A percentile compares a stretch with the other conserved stretches of the same genome.
Conservation (phyloP, 2,888 invertebrate genomes). For the Mimas tiliae region DNA sequence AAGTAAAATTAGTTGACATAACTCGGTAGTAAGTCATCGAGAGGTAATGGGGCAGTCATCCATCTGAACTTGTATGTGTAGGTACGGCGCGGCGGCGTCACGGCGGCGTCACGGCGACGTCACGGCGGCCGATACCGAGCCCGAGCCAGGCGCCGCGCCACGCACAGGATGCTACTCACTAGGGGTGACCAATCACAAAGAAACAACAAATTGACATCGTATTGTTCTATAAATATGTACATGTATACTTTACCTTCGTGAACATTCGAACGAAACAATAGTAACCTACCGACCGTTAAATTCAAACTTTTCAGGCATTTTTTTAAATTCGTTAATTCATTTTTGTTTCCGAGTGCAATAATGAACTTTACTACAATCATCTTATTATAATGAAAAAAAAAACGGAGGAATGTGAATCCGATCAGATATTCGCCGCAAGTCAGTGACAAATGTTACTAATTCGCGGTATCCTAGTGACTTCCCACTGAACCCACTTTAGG, state of each 20-base stretch:
- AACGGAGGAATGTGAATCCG: too few species aligned
- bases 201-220: neutral
- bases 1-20: neutral
- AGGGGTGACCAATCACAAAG: neutral
- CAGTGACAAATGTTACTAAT: too few species aligned
- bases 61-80: neutral
- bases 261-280: neutral
- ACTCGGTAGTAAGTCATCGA: neutral
- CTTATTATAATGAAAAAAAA: too few species aligned
- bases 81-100: neutral
- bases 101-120: constrained; percentile 4
- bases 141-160: neutral
- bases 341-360: too few species aligned
- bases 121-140: neutral
- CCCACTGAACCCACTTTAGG: too few species aligned
- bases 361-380: too few species aligned
- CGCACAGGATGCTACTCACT: constrained; percentile 12
- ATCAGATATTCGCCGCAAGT: too few species aligned
- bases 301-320: too few species aligned
- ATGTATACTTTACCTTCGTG: neutral
- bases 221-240: neutral
- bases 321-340: too few species aligned
- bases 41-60: neutral
- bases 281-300: too few species aligned
- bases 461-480: too few species aligned